These are phyloP conservation scores for Charaxes varanes DNA, from an alignment of 1,140 invertebrate genomes.

Conservation along the genomic window DNA sequence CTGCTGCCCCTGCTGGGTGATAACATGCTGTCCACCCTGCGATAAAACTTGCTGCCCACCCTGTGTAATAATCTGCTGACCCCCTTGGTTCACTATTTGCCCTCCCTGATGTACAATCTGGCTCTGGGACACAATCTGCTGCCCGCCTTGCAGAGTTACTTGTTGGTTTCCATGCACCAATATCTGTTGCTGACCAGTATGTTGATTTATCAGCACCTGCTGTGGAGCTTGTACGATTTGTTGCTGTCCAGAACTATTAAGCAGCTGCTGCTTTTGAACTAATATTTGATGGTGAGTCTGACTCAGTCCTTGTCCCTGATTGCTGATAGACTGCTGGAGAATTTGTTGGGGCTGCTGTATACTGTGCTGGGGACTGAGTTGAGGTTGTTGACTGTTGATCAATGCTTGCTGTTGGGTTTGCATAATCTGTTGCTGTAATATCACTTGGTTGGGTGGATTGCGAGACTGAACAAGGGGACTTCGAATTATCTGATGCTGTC, in stretches of 20 bases:
- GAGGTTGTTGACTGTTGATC: constrained; percentile 60
- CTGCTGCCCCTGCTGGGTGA: constrained; percentile 62
- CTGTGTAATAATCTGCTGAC: constrained; percentile 61
- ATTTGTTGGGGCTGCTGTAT: constrained; percentile 63
- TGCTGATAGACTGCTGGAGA: constrained; percentile 54
- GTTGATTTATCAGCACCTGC: constrained; percentile 62
- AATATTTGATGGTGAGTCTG: constrained; percentile 68
- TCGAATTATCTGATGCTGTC: constrained; percentile 66
- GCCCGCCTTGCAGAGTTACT: constrained; percentile 59
- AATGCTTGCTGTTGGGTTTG: constrained; percentile 64
- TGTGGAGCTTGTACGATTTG: constrained; percentile 62
- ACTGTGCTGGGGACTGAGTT: constrained; percentile 59
- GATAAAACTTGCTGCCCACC: constrained; percentile 56
- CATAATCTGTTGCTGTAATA: constrained; percentile 70
- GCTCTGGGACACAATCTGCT: constrained; percentile 62
- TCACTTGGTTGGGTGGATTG: constrained; percentile 67
- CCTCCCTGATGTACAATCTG: constrained; percentile 65
- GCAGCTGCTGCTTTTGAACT: constrained; percentile 65
- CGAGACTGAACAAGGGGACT: constrained; percentile 63
- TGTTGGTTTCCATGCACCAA: constrained; percentile 67
- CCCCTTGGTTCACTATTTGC: constrained; percentile 59
- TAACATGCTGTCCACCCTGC: constrained; percentile 66
- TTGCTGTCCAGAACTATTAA: constrained; percentile 58
- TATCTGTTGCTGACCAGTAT: constrained; percentile 67
- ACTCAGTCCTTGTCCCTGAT: constrained; percentile 51